Evolutionary conservation across 2,113 vertebrate species (phyloP).

Genomic region (Sakesphorus luctuosus): DNA sequence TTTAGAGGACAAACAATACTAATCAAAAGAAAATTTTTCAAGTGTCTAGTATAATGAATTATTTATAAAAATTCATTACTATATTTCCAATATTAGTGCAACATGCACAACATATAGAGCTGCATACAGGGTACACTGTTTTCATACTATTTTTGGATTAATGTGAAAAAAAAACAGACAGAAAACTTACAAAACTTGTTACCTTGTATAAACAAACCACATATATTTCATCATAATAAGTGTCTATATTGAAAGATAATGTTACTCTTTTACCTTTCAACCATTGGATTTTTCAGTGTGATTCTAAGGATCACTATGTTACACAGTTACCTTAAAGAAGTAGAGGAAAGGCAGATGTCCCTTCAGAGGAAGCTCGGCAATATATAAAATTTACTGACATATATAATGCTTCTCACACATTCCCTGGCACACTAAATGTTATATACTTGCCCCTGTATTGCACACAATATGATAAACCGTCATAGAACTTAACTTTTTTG

Average conservation of each 20-base stretch:
- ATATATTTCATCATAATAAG: not conserved
- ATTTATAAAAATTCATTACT: constrained; percentile 12
- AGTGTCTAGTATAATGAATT: constrained; percentile 28
- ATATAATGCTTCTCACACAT: not conserved
- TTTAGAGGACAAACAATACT: constrained; percentile 64
- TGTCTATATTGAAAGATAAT: not conserved
- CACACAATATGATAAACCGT: not conserved
- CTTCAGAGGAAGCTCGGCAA: constrained; percentile 20
- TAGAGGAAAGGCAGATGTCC: not conserved
- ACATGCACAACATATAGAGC: not conserved
- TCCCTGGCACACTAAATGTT: constrained; percentile 17
- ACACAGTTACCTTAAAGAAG: not conserved
- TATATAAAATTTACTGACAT: not conserved
- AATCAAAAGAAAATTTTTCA: constrained; percentile 62
- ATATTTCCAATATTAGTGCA: not conserved
- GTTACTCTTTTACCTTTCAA: not conserved
- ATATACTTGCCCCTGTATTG: not conserved
- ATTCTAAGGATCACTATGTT: not conserved
- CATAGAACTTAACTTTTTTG: not conserved
- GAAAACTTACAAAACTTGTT: not conserved
- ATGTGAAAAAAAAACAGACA: not conserved
- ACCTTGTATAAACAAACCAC: not conserved
- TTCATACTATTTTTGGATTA: not conserved
- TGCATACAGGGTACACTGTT: not conserved
- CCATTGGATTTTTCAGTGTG: not conserved